These are phyloP conservation scores for Carcina quercana DNA, from an alignment of 2,888 invertebrate species.

Conservation along the genomic window DNA sequence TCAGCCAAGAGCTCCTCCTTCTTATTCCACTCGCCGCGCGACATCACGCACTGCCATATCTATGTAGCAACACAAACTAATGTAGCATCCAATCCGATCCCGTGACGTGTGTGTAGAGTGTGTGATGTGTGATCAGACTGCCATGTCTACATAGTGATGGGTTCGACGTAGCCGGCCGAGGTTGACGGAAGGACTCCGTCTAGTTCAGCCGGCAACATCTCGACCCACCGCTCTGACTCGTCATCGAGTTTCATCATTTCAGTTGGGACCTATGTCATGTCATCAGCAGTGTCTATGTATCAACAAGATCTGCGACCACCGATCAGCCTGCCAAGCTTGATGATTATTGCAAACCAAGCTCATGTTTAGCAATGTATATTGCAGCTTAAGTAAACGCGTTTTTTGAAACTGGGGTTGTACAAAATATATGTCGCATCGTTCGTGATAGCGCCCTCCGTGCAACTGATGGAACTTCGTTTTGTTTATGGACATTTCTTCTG, in stretches of 20 bases:
- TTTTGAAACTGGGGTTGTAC: no score
- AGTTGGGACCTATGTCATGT: no score
- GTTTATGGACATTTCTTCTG: no score
- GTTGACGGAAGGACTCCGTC: slow-evolving; percentile 46
- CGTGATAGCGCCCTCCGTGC: no score
- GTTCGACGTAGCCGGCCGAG: slow-evolving; percentile 21
- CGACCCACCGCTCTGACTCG: slow-evolving; percentile 56
- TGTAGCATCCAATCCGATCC: not conserved
- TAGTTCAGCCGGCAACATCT: slow-evolving; percentile 23
- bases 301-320: no score
- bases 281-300: no score
- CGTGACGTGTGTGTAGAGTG: not conserved
- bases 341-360: no score
- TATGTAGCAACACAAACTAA: slow-evolving; percentile 31
- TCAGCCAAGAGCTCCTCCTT: slow-evolving; percentile 97
- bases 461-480: no score
- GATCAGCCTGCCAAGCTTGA: no score
- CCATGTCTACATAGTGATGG: slow-evolving; percentile 50
- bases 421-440: no score
- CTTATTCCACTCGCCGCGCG: slow-evolving; percentile 98
- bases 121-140: slow-evolving; percentile 42
- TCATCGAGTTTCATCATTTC: slow-evolving; percentile 69
- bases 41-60: slow-evolving; percentile 97
- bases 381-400: no score
- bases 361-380: no score